Evolutionary conservation across 2,888 invertebrate species (phyloP).

Genomic region (Pachycephus smyrnensis): DNA sequence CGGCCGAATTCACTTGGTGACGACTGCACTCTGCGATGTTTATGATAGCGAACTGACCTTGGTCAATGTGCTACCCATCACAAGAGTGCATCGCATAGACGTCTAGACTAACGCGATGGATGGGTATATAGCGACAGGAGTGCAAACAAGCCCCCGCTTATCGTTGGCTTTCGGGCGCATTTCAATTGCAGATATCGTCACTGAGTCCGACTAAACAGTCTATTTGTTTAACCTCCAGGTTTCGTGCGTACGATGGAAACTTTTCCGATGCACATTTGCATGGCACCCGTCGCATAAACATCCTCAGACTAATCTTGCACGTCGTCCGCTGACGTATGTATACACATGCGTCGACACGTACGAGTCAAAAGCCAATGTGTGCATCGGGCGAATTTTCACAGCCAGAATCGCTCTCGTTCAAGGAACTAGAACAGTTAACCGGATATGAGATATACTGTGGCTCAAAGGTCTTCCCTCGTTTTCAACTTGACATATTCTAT

Average conservation of each 20-base stretch:
- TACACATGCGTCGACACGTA: neutral
- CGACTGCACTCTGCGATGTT: neutral
- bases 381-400: neutral
- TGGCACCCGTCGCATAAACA: conserved; percentile 33
- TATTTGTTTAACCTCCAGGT: neutral
- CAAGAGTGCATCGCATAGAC: neutral
- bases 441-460: neutral
- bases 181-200: neutral
- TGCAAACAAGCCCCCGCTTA: neutral
- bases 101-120: neutral
- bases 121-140: neutral
- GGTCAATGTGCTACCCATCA: neutral
- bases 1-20: neutral
- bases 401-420: neutral
- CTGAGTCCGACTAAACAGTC: neutral
- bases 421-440: neutral
- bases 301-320: conserved; percentile 39
- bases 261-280: conserved; percentile 35
- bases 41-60: neutral
- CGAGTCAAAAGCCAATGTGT: neutral
- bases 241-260: neutral
- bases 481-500: neutral
- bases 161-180: neutral
- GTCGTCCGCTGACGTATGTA: neutral
- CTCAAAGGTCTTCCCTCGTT: neutral